These are phyloP conservation scores for Echeneis naucrates DNA, from an alignment of 2,797 vertebrate genomes.

Conservation along the genomic window DNA sequence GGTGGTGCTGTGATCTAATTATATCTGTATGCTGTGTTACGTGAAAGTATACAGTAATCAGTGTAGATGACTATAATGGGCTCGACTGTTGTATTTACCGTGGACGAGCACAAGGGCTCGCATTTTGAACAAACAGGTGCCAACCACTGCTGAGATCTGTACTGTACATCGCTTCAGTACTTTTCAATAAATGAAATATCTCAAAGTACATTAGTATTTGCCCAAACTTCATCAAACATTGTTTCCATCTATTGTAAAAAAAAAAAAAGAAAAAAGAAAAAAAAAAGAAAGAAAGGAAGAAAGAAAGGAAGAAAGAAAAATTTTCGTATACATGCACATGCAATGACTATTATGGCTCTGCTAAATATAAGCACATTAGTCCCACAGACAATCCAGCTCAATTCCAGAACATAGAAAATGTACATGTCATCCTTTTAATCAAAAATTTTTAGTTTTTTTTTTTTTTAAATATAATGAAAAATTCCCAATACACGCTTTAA, in stretches of 20 bases:
- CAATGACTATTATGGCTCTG: conserved; percentile 19
- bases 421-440: neutral
- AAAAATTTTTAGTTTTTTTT: no score
- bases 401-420: conserved; percentile 30
- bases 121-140: conserved; percentile 23
- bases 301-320: no score
- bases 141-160: conserved; percentile 6
- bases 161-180: conserved; percentile 8
- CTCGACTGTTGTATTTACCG: conserved; percentile 25
- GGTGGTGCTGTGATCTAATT: conserved; percentile 77
- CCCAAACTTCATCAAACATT: neutral
- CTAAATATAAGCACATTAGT: conserved; percentile 53
- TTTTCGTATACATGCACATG: conserved; percentile 17
- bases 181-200: conserved; percentile 20
- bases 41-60: conserved; percentile 31
- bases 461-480: neutral
- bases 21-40: conserved; percentile 63
- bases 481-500: neutral
- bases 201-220: conserved; percentile 19
- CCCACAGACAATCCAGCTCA: conserved; percentile 47
- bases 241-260: neutral
- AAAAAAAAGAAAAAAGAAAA: no score
- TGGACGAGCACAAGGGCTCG: conserved; percentile 1
- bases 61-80: conserved; percentile 22
- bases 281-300: no score